phyloP scores from a whole-genome alignment of 2,888 invertebrate species.

The Linnaemya vulpina region DNA sequence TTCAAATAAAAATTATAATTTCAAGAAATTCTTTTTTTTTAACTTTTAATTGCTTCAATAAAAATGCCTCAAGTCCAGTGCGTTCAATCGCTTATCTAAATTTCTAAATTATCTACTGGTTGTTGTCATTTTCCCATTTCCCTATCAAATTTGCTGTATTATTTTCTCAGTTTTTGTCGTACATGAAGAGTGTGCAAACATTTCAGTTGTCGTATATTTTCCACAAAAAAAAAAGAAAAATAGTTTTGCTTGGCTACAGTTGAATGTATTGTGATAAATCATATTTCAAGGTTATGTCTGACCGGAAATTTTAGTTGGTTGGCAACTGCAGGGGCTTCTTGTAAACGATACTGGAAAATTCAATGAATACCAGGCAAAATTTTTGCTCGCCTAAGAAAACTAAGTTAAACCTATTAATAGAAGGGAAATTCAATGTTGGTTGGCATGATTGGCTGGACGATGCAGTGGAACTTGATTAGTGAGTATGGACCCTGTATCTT shows the following conservation, averaged over 20 bases:
- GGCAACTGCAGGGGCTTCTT: slow-evolving; percentile 61
- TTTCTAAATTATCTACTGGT: neutral
- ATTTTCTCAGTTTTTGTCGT: slow-evolving; percentile 17
- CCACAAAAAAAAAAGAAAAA: slow-evolving; percentile 5
- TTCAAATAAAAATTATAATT: too few relatives aligned
- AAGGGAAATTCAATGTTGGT: neutral
- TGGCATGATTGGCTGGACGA: slow-evolving; percentile 6
- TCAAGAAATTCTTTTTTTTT: neutral
- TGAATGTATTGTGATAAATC: slow-evolving; percentile 59
- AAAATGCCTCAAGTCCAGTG: neutral
- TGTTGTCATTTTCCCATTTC: slow-evolving; percentile 1
- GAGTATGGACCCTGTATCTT: too few relatives aligned
- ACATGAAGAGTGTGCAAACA: too few relatives aligned
- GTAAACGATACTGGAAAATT: slow-evolving; percentile 52
- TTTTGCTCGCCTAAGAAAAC: slow-evolving; percentile 46
- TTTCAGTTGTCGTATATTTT: slow-evolving; percentile 1
- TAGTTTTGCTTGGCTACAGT: slow-evolving; percentile 53
- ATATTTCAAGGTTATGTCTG: slow-evolving; percentile 62
- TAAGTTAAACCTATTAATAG: slow-evolving; percentile 63
- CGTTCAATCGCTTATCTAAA: neutral
- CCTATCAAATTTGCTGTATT: neutral
- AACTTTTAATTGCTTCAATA: neutral
- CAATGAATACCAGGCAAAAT: slow-evolving; percentile 47
- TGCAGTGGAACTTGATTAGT: neutral
- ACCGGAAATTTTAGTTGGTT: slow-evolving; percentile 56